Evolutionary conservation across 1,140 invertebrate species (phyloP), one percentile per base, ranked within the genome.

Genomic region (Periplaneta americana): DNA sequence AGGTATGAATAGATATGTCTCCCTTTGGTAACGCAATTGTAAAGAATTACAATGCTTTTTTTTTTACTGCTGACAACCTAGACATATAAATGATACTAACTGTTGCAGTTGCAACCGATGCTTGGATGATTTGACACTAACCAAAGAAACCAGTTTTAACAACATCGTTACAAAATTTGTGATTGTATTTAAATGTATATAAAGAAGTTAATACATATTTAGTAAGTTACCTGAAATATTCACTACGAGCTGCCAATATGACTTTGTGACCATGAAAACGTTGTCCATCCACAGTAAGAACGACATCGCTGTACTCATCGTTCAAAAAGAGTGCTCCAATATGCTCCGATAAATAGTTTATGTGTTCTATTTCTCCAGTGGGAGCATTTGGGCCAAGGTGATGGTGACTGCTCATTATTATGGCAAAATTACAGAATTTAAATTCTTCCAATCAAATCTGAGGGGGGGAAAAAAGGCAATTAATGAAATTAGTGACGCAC

Each of bases 291-390:
- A 99, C 96, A 66, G 97, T 88, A 34, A 99, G 89, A 11, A 93
- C 94, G 15, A 99, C 93, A 91, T 99, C 98, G 35, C 96, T 95
- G 88, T 97, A 98, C 85, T 98, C 95, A 78, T 95, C 93, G 83
- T 93, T 96, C 80, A 97, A 90, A 86, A 95, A 97, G 15, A 99
- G 90, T 10, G 93, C 92, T 0, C 94, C 94, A 85, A 98, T 92
- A 86, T 96, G 91, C 81, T 96, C 95, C 5, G 95, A 94, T 34
- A 96, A 84, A 86, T 87, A 88, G 36, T 83, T 83, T 34, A 85
- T 90, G 84, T 93, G 92, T 83, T 92, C 90, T 83, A 92, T 90
- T 83, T 92, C 90, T 66, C 90, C 90, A 78, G 88, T 80, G 35
- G 82, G 87, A 83, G 85, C 86, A 87, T 85, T 87, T 87, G 76